Percentiles rank a stretch among this genome's conserved stretches.
Conservation (phyloP, 2,797 vertebrate species). For the Stomatorhinus walkeri region DNA sequence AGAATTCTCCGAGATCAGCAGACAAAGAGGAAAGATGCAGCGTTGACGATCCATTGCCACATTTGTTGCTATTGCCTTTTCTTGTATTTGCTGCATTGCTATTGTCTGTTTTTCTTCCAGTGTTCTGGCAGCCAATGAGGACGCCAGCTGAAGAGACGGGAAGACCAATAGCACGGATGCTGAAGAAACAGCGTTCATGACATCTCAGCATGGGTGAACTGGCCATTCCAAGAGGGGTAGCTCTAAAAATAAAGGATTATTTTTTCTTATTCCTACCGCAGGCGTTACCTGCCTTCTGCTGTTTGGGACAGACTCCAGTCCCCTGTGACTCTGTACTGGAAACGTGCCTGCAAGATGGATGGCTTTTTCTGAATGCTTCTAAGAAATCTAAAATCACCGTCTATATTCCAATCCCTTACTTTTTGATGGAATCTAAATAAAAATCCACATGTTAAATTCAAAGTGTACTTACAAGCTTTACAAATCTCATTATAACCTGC, state of each 20-base stretch:
- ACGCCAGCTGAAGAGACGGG: background rate
- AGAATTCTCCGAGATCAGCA: background rate
- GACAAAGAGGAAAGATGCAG: background rate
- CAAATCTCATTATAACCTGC: background rate
- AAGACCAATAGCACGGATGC: background rate
- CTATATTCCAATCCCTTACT: background rate
- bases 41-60: background rate
- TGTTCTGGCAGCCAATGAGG: background rate
- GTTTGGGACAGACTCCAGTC: background rate
- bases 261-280: background rate
- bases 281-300: background rate
- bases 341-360: background rate
- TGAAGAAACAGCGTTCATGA: background rate
- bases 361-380: background rate
- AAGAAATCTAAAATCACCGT: background rate
- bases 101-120: background rate
- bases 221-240: background rate
- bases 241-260: conserved; percentile 8
- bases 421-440: background rate
- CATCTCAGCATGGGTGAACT: background rate
- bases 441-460: background rate
- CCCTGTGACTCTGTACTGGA: background rate
- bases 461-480: background rate
- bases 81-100: background rate
- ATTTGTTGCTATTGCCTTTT: background rate